Conservation (phyloP, 2,888 invertebrate genomes). For the Thyatira batis region DNA sequence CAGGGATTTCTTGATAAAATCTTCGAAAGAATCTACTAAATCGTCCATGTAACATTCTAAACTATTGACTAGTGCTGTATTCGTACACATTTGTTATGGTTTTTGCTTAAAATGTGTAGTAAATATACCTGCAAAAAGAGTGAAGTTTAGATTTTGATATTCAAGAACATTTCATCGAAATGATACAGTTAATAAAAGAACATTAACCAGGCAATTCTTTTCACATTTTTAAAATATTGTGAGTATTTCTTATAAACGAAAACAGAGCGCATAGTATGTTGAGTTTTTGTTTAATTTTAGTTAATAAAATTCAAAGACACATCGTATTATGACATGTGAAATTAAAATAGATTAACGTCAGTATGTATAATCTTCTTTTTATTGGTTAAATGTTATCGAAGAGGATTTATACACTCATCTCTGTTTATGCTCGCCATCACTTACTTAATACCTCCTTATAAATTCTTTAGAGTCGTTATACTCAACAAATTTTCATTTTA, state of each 20-base stretch:
- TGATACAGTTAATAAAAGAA: background rate
- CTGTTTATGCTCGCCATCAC: background rate
- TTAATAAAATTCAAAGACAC: slow-evolving; percentile 38
- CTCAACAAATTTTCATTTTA: no score
- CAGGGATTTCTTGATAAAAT: slow-evolving; percentile 56
- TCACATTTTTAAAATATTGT: slow-evolving; percentile 75
- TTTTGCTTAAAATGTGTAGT: slow-evolving; percentile 59
- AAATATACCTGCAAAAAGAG: slow-evolving; percentile 61
- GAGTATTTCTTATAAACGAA: slow-evolving; percentile 65
- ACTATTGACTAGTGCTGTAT: slow-evolving; percentile 29
- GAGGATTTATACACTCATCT: background rate
- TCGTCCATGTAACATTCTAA: slow-evolving; percentile 58
- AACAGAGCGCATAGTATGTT: slow-evolving; percentile 67
- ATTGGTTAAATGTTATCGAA: no score
- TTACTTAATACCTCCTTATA: no score
- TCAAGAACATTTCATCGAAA: background rate
- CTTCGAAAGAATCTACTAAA: slow-evolving; percentile 52
- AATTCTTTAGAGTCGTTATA: no score
- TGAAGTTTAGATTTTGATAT: background rate
- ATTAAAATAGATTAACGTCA: background rate
- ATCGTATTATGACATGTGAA: slow-evolving; percentile 25
- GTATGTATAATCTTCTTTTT: background rate
- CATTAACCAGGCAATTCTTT: slow-evolving; percentile 64
- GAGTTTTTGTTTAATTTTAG: slow-evolving; percentile 43
- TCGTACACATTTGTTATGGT: slow-evolving; percentile 47